These are phyloP conservation scores for Drosophila gunungcola DNA, from an alignment of 1,140 invertebrate species.

Conservation along the genomic window DNA sequence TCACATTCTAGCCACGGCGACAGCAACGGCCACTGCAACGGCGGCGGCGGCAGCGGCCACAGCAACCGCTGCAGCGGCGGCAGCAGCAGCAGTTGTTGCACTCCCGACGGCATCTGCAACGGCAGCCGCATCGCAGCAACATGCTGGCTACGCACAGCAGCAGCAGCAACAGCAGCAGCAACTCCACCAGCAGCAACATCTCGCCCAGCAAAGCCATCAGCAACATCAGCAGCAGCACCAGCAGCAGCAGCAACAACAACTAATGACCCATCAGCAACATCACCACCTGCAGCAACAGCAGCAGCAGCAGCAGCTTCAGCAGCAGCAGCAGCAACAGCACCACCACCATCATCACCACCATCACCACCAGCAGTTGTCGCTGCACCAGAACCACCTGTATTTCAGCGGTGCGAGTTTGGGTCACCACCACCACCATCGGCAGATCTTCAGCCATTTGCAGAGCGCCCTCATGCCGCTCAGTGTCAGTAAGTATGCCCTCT, in stretches of 20 bases:
- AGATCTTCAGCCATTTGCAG: slow-evolving; percentile 83
- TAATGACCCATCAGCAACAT: slow-evolving; percentile 58
- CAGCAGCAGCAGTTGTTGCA: slow-evolving; percentile 45
- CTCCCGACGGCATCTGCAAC: slow-evolving; percentile 55
- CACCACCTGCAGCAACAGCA: slow-evolving; percentile 52
- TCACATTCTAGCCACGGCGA: slow-evolving; percentile 77
- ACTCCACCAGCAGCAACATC: slow-evolving; percentile 61
- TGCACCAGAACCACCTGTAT: slow-evolving; percentile 84
- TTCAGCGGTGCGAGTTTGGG: slow-evolving; percentile 73
- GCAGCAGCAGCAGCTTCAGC: slow-evolving; percentile 56
- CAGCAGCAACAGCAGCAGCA: slow-evolving; percentile 49
- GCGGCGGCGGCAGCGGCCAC: slow-evolving; percentile 58
- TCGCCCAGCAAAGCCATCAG: slow-evolving; percentile 41
- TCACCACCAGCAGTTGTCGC: slow-evolving; percentile 79
- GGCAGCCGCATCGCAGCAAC: slow-evolving; percentile 54
- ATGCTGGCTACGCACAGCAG: slow-evolving; percentile 4
- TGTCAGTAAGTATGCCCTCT: slow-evolving; percentile 80
- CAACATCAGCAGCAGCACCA: slow-evolving; percentile 41
- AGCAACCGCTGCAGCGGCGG: slow-evolving; percentile 27
- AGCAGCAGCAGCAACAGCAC: slow-evolving; percentile 59
- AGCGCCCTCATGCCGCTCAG: slow-evolving; percentile 81
- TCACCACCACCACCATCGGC: slow-evolving; percentile 78
- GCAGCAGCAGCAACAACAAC: slow-evolving; percentile 59
- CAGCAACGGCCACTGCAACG: slow-evolving; percentile 59
- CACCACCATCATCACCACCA: slow-evolving; percentile 81